Conservation (phyloP, 2,888 invertebrate species). For the Calameuta idolon region DNA sequence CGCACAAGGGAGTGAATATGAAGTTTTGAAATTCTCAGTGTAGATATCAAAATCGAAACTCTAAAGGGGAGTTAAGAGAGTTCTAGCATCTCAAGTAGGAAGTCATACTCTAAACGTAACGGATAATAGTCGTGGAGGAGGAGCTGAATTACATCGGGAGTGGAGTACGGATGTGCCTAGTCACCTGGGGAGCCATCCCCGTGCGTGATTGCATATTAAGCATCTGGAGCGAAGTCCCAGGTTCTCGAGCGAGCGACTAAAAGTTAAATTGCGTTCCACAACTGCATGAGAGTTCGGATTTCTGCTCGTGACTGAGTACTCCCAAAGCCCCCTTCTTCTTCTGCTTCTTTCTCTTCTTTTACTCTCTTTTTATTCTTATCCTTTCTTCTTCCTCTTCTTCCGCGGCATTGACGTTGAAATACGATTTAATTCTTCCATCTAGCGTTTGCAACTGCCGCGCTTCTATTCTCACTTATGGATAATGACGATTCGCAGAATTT, state of each 20-base stretch:
- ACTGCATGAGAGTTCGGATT: conserved; percentile 55
- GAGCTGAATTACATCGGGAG: conserved; percentile 3
- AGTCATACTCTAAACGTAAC: background rate
- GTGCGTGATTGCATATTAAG: conserved; percentile 57
- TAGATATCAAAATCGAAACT: background rate
- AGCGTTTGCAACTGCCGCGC: conserved; percentile 39
- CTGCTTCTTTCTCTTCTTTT: conserved; percentile 21
- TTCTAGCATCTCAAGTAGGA: background rate
- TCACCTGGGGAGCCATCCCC: conserved; percentile 43
- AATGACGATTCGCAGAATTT: background rate
- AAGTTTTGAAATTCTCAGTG: background rate
- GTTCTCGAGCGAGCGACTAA: conserved; percentile 55
- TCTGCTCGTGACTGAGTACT: conserved; percentile 59
- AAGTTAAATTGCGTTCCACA: conserved; percentile 63
- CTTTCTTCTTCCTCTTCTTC: conserved; percentile 31
- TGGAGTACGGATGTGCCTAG: conserved; percentile 24
- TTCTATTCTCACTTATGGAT: too few relatives aligned
- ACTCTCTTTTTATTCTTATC: conserved; percentile 23
- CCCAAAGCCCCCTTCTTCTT: conserved; percentile 47
- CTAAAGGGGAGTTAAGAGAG: background rate
- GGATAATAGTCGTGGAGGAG: background rate
- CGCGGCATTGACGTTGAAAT: conserved; percentile 56
- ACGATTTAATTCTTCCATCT: conserved; percentile 60
- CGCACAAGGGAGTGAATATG: background rate
- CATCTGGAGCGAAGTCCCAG: conserved; percentile 30